Evolutionary conservation across 2,113 vertebrate genomes (phyloP).

Genomic region (Ifrita kowaldi): DNA sequence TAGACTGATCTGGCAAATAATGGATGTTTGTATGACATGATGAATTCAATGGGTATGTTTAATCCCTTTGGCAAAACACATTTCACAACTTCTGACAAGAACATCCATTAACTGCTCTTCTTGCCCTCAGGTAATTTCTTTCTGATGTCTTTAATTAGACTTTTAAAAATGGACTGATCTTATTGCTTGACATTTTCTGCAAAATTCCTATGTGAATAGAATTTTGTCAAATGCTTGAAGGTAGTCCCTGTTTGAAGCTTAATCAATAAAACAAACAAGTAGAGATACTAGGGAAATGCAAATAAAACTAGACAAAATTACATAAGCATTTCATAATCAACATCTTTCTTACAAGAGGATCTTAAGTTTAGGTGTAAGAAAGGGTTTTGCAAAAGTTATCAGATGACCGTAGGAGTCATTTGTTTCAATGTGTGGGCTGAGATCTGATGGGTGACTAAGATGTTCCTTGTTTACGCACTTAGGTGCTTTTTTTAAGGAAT

Average conservation of each 20-base stretch:
- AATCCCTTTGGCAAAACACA: conserved; percentile 25
- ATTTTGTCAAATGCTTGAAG: not conserved
- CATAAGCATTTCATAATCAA: not conserved
- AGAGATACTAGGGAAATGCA: not conserved
- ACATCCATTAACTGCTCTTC: conserved; percentile 1
- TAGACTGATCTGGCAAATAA: not conserved
- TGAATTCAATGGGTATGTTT: not conserved
- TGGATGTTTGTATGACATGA: not conserved
- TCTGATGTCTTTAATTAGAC: conserved; percentile 37
- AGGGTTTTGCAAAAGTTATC: not conserved
- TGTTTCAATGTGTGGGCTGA: not conserved
- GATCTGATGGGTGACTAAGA: not conserved
- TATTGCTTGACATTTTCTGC: not conserved
- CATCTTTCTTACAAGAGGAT: not conserved
- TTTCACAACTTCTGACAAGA: conserved; percentile 19
- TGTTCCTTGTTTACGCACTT: not conserved
- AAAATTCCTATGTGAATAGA: not conserved
- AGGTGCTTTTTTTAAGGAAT: not conserved
- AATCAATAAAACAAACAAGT: not conserved
- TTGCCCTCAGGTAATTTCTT: not conserved
- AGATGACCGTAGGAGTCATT: not conserved
- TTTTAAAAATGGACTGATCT: conserved; percentile 14
- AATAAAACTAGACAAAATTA: not conserved
- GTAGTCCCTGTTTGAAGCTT: not conserved
- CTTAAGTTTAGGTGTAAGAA: not conserved